Evolutionary conservation across 2,113 vertebrate species (phyloP).

Genomic region (Sorex araneus): DNA sequence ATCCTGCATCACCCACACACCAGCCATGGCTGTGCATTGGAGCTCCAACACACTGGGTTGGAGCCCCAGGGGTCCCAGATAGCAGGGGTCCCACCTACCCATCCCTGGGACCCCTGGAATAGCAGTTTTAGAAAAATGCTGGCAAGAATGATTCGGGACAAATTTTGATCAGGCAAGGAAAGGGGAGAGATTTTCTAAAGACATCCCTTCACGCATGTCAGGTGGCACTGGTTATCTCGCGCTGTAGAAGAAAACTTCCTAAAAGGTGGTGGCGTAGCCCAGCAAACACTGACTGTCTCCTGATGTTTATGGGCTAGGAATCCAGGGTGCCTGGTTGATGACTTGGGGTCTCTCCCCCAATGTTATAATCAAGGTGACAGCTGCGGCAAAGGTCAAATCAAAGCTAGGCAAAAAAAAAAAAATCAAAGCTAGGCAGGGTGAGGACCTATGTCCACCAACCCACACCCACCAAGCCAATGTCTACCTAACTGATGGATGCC

Average conservation of each 20-base stretch:
- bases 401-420: too few species aligned
- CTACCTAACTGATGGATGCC: too few species aligned
- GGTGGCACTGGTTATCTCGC: not conserved
- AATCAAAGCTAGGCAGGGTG: not conserved
- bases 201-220: not conserved
- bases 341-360: not conserved
- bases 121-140: not conserved
- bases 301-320: not conserved
- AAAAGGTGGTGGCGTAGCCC: not conserved
- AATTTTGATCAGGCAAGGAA: not conserved
- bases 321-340: not conserved
- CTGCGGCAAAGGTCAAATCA: not conserved
- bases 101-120: too few species aligned
- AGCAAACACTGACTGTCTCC: not conserved
- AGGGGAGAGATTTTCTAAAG: conserved; percentile 2
- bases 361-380: not conserved
- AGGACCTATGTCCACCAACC: not conserved
- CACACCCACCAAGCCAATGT: not conserved
- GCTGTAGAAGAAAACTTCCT: conserved; percentile 11
- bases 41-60: too few species aligned
- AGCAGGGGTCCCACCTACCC: too few species aligned
- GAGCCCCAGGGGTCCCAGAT: too few species aligned
- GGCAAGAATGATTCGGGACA: not conserved
- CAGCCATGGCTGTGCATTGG: too few species aligned
- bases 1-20: too few species aligned